Percentiles rank a stretch among this genome's conserved stretches.
These are phyloP conservation scores for Drosophila meridionalis DNA, from an alignment of 2,888 invertebrate species.

Conservation along the genomic window DNA sequence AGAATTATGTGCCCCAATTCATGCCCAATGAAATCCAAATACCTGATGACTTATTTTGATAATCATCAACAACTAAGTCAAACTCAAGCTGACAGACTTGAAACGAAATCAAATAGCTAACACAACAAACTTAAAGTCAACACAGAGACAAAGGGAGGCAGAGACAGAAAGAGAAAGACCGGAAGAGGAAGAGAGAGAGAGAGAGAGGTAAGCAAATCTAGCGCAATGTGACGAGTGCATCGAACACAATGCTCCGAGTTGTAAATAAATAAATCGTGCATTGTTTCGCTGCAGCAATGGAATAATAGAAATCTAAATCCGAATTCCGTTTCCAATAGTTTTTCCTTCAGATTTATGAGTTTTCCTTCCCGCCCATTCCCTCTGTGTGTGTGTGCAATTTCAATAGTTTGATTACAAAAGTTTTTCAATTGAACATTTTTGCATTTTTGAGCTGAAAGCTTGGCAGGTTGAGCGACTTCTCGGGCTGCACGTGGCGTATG, in stretches of 20 bases:
- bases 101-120: not conserved
- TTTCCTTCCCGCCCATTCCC: slow-evolving; percentile 12
- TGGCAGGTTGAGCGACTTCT: slow-evolving; percentile 32
- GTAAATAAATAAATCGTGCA: slow-evolving; percentile 59
- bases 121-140: not conserved
- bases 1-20: no score
- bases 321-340: slow-evolving; percentile 58
- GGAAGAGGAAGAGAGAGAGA: not conserved
- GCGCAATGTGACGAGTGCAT: slow-evolving; percentile 45
- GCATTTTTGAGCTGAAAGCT: slow-evolving; percentile 28
- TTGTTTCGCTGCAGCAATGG: slow-evolving; percentile 51
- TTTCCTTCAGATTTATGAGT: slow-evolving; percentile 69
- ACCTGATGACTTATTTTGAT: not conserved
- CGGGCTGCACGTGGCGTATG: slow-evolving; percentile 40
- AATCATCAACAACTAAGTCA: no score
- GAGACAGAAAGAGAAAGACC: not conserved
- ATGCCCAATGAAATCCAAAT: not conserved
- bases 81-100: not conserved
- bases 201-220: slow-evolving; percentile 27
- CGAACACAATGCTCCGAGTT: slow-evolving; percentile 22
- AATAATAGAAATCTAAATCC: slow-evolving; percentile 42
- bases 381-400: slow-evolving; percentile 50
- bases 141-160: not conserved
- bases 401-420: slow-evolving; percentile 77
- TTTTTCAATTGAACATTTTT: slow-evolving; percentile 75